Evolutionary conservation across 35 echinoderm and acorn worm species (phyloP).

Genomic region (Anneissia japonica): DNA sequence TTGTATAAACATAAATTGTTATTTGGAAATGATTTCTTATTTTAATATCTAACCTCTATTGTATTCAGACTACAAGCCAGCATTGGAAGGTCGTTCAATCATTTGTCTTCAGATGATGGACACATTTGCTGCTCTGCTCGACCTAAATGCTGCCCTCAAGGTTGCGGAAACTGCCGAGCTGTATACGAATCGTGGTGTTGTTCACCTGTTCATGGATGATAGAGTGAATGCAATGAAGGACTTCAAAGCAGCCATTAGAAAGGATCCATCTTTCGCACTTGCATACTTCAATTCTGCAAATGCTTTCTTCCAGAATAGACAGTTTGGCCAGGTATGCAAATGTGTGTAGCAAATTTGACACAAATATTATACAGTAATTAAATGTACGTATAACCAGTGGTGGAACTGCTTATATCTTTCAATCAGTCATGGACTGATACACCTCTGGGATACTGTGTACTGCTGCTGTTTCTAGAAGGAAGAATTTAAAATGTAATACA

Average conservation of each 20-base stretch:
- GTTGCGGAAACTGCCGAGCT: conserved; percentile 59
- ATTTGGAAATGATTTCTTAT: no score
- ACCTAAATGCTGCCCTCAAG: conserved; percentile 78
- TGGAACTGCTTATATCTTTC: no score
- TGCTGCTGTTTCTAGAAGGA: no score
- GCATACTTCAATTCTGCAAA: conserved; percentile 96
- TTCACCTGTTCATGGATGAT: conserved; percentile 87
- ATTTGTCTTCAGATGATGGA: conserved; percentile 96
- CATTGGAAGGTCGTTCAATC: conserved; percentile 83
- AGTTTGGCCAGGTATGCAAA: conserved; percentile 75
- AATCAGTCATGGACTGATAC: no score
- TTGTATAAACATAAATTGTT: no score
- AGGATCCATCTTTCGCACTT: conserved; percentile 64
- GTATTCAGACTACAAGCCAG: conserved; percentile 67
- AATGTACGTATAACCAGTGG: no score
- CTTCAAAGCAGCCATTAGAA: conserved; percentile 78
- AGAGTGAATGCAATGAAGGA: conserved; percentile 76
- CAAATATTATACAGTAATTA: no score
- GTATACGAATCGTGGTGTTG: conserved; percentile 85
- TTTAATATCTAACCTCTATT: background rate
- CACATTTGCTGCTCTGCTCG: conserved; percentile 69
- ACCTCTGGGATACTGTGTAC: no score
- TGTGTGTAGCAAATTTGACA: no score
- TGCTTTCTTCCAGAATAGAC: conserved; percentile 90
- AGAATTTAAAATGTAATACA: no score